Evolutionary conservation across 2,797 vertebrate genomes (phyloP).

Genomic region (Diceros bicornis): DNA sequence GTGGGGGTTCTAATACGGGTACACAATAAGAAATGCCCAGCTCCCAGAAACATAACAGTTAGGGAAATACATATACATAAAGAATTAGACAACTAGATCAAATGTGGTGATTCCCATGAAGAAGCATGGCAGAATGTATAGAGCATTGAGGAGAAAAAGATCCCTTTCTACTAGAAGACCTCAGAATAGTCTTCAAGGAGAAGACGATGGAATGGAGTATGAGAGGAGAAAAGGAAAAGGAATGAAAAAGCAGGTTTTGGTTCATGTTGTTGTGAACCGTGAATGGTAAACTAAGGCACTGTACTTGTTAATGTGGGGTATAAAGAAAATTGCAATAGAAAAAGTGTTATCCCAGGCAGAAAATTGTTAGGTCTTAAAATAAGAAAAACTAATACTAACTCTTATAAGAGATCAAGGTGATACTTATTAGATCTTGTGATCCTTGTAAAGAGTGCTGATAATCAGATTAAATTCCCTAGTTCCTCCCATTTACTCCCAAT

Average conservation of each 20-base stretch:
- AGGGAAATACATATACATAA: background rate
- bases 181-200: background rate
- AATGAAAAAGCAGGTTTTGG: background rate
- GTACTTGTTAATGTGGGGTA: background rate
- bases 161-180: background rate
- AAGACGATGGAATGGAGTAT: background rate
- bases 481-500: background rate
- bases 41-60: background rate
- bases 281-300: background rate
- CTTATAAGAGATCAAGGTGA: background rate
- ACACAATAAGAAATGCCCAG: background rate
- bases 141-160: background rate
- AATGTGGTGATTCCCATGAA: background rate
- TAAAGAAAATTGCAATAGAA: background rate
- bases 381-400: background rate
- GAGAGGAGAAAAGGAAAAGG: background rate
- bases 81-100: background rate
- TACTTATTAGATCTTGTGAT: background rate
- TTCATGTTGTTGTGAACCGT: background rate
- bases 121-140: background rate
- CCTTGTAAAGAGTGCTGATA: background rate
- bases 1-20: background rate
- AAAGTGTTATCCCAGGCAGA: background rate
- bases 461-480: background rate
- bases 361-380: slow-evolving; percentile 33